phyloP scores from a whole-genome alignment of 2,797 vertebrate species.

The Mustela erminea region DNA sequence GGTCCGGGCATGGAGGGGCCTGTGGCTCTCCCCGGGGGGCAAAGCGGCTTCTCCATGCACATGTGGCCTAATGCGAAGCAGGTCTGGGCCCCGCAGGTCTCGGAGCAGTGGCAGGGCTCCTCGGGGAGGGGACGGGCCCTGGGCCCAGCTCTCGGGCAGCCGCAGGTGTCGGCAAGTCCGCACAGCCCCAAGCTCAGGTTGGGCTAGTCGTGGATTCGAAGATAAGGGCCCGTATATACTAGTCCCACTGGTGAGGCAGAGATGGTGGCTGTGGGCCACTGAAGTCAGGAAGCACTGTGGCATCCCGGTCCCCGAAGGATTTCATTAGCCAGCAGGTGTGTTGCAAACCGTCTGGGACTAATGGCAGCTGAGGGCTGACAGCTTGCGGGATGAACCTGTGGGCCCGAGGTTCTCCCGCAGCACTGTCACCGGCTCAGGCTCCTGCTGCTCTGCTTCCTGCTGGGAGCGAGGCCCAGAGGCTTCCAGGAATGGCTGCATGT shows the following conservation, averaged over 20 bases:
- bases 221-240: background rate
- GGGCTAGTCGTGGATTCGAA: background rate
- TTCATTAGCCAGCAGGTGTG: background rate
- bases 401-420: background rate
- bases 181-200: background rate
- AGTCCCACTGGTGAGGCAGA: background rate
- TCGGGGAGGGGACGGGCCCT: fast-evolving
- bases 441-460: no score
- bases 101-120: background rate
- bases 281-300: fast-evolving
- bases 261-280: fast-evolving
- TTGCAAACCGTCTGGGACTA: background rate
- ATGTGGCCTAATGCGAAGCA: fast-evolving
- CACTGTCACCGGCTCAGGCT: background rate
- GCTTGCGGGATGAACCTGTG: background rate
- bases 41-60: fast-evolving
- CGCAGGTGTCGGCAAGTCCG: fast-evolving
- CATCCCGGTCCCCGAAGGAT: background rate
- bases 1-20: background rate
- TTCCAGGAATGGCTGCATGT: background rate
- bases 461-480: background rate
- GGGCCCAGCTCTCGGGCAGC: background rate
- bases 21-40: background rate
- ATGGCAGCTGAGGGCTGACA: background rate
- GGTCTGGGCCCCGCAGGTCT: background rate